Percentiles rank a stretch among this genome's conserved stretches.
Conservation (phyloP, 1,140 invertebrate genomes). For the Ceratosolen fusciceps region DNA sequence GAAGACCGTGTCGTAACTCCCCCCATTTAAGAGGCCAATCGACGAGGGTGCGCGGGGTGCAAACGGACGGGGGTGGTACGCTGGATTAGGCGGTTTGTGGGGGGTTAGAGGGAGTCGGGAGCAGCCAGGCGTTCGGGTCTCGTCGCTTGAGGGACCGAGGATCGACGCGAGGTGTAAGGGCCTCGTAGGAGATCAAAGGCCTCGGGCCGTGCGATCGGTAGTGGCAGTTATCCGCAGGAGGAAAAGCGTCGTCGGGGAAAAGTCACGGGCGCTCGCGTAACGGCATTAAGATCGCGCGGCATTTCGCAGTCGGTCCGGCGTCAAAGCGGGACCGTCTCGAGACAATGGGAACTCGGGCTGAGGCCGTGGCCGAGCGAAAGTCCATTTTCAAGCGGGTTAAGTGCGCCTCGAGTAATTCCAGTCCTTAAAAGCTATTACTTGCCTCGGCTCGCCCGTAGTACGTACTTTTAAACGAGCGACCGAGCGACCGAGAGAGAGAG, state of each 20-base stretch:
- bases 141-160: no score
- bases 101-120: no score
- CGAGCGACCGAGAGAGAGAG: no score
- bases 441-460: slow-evolving; percentile 24
- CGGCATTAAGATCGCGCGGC: slow-evolving; percentile 53
- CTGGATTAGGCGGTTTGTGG: no score
- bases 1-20: background rate
- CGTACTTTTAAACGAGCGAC: no score
- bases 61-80: no score
- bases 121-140: no score
- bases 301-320: slow-evolving; percentile 54
- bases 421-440: slow-evolving; percentile 62
- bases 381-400: slow-evolving; percentile 64
- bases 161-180: background rate
- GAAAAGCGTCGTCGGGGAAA: background rate
- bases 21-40: no score
- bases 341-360: slow-evolving; percentile 56
- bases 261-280: slow-evolving; percentile 10
- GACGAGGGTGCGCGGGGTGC: background rate
- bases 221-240: background rate
- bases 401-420: slow-evolving; percentile 59
- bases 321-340: slow-evolving; percentile 47
- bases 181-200: background rate
- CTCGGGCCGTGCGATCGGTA: background rate
- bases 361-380: slow-evolving; percentile 51